phyloP scores from a whole-genome alignment of 35 echinoderm and acorn worm genomes.

The Ophioderma brevispina region DNA sequence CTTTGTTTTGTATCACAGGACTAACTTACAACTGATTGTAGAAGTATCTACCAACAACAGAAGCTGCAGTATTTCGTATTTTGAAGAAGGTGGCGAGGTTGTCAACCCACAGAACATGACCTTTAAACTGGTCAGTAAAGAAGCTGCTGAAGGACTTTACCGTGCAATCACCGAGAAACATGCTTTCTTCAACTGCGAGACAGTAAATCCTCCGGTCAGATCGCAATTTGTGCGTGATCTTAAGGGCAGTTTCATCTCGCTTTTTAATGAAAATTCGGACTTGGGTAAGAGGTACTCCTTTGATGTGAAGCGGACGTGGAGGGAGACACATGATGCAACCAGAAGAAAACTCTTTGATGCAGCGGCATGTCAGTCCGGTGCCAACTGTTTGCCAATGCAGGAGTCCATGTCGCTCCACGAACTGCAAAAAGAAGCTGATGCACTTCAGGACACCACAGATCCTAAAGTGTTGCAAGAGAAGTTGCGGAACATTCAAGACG shows the following conservation, averaged over 20 bases:
- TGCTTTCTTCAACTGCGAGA: constrained; percentile 87
- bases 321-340: constrained; percentile 82
- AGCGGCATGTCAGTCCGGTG: constrained; percentile 23
- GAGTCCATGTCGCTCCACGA: neutral
- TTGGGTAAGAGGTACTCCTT: constrained; percentile 91
- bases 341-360: constrained; percentile 59
- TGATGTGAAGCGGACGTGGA: constrained; percentile 82
- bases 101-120: constrained; percentile 36
- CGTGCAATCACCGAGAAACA: constrained; percentile 89
- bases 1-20: constrained; percentile 55
- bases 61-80: constrained; percentile 52
- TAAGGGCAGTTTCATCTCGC: constrained; percentile 76
- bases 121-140: constrained; percentile 75
- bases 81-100: constrained; percentile 57
- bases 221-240: constrained; percentile 83
- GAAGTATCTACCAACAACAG: constrained; percentile 62
- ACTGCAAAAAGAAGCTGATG: constrained; percentile 7
- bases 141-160: constrained; percentile 88
- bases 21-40: constrained; percentile 45
- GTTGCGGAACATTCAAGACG: constrained; percentile 47
- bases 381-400: neutral
- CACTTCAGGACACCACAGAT: constrained; percentile 14
- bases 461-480: constrained; percentile 50
- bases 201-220: constrained; percentile 71
- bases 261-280: constrained; percentile 85